A percentile compares a stretch with the other conserved stretches of the same genome.
Evolutionary conservation across 2,113 vertebrate genomes (phyloP).

Genomic region (Oreotrochilus melanogaster): DNA sequence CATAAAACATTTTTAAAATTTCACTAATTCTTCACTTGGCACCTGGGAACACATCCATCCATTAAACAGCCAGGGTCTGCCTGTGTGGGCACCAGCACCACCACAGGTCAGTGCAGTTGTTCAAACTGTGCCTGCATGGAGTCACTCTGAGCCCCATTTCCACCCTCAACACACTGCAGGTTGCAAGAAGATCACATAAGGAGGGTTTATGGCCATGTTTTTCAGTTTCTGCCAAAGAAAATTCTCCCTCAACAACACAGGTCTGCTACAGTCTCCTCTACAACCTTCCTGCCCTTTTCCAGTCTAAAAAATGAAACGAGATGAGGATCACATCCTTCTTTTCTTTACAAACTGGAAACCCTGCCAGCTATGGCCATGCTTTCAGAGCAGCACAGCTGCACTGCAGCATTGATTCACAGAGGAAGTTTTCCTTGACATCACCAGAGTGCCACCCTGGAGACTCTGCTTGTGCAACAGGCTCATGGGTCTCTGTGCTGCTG

Average conservation of each 20-base stretch:
- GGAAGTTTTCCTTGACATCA: constrained; percentile 85
- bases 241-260: not conserved
- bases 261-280: not conserved
- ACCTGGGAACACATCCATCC: not conserved
- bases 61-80: not conserved
- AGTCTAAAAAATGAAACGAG: not conserved
- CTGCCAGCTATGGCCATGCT: not conserved
- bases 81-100: not conserved
- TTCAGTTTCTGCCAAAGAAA: not conserved
- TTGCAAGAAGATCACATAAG: not conserved
- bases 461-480: constrained; percentile 57
- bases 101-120: not conserved
- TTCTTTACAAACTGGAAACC: not conserved
- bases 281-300: not conserved
- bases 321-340: not conserved
- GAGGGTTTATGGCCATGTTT: not conserved
- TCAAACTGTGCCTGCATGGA: not conserved
- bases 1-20: not conserved
- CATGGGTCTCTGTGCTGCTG: not conserved
- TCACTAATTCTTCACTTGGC: not conserved
- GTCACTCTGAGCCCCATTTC: not conserved
- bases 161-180: not conserved
- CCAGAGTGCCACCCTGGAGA: constrained; percentile 76
- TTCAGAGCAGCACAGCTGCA: constrained; percentile 17
- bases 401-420: constrained; percentile 74